phyloP scores from a whole-genome alignment of 2,888 invertebrate species.

The Phyllotreta striolata region DNA sequence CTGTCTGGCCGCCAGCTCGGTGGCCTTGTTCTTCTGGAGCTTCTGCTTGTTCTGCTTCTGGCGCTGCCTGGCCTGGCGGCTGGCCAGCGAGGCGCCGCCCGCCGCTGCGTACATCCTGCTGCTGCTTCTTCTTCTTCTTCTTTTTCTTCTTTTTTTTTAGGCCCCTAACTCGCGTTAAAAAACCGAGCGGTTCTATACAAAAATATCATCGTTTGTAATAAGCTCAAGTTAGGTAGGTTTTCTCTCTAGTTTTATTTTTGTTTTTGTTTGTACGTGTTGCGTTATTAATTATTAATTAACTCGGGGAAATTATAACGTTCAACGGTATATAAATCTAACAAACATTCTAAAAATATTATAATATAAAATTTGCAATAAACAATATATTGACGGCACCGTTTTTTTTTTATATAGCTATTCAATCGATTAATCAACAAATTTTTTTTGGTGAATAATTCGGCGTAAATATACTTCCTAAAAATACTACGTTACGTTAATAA shows the following conservation, averaged over 20 bases:
- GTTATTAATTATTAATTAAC: slow-evolving; percentile 11
- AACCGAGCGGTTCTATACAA: slow-evolving; percentile 27
- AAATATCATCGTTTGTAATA: slow-evolving; percentile 31
- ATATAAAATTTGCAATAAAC: slow-evolving; percentile 45
- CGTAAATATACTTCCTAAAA: slow-evolving; percentile 39
- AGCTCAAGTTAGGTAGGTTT: slow-evolving; percentile 27
- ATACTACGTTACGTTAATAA: slow-evolving; percentile 36
- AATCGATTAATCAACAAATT: slow-evolving; percentile 42
- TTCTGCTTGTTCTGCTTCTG: slow-evolving; percentile 63
- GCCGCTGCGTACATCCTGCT: slow-evolving; percentile 84
- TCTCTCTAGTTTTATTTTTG: slow-evolving; percentile 37
- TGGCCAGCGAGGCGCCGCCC: slow-evolving; percentile 86
- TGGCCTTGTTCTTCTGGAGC: slow-evolving; percentile 63
- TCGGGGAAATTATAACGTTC: too few species aligned
- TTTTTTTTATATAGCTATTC: too few species aligned
- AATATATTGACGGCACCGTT: slow-evolving; percentile 31
- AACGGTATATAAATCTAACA: slow-evolving; percentile 20
- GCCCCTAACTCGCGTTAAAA: slow-evolving; percentile 24
- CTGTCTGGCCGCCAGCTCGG: slow-evolving; percentile 55
- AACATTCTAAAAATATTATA: slow-evolving; percentile 48
- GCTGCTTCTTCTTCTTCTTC: slow-evolving; percentile 37
- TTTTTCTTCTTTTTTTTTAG: slow-evolving; percentile 13
- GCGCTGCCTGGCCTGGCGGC: slow-evolving; percentile 75
- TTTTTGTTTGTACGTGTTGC: slow-evolving; percentile 17
- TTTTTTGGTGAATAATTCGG: slow-evolving; percentile 41